Conservation (phyloP, 2,113 vertebrate species). For the Barnardius zonarius region DNA sequence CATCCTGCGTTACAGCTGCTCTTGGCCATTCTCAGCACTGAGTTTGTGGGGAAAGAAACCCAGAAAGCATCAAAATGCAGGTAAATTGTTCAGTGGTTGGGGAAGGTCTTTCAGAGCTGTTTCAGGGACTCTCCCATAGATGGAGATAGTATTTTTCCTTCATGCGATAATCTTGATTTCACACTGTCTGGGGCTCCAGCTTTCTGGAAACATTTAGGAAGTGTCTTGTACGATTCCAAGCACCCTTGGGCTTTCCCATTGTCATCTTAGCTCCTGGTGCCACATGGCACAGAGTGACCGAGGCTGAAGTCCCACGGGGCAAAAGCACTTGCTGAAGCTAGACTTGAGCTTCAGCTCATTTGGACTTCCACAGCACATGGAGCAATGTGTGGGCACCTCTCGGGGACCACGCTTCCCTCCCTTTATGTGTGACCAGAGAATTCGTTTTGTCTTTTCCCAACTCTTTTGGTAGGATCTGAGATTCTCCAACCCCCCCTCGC, state of each 20-base stretch:
- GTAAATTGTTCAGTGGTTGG: neutral
- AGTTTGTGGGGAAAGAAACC: neutral
- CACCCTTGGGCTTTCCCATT: neutral
- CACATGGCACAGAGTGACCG: rapidly evolving
- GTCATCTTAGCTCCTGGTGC: neutral
- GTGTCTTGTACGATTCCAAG: neutral
- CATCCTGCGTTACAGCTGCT: neutral
- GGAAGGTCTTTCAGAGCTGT: neutral
- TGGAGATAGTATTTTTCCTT: constrained; percentile 13
- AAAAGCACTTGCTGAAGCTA: neutral
- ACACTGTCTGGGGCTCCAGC: neutral
- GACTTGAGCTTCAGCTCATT: neutral
- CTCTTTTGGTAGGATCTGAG: neutral
- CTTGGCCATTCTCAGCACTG: neutral
- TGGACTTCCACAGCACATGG: rapidly evolving
- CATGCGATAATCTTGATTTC: neutral
- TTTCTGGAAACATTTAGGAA: neutral
- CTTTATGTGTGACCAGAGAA: neutral
- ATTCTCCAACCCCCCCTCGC: neutral
- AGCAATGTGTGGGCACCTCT: neutral
- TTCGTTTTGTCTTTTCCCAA: neutral
- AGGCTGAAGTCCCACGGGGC: neutral
- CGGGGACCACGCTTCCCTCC: neutral
- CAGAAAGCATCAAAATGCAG: neutral
- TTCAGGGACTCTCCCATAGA: constrained; percentile 23